Base-by-base conservation (phyloP, 2,113 vertebrate species). In the Nyctereutes procyonoides region DNA sequence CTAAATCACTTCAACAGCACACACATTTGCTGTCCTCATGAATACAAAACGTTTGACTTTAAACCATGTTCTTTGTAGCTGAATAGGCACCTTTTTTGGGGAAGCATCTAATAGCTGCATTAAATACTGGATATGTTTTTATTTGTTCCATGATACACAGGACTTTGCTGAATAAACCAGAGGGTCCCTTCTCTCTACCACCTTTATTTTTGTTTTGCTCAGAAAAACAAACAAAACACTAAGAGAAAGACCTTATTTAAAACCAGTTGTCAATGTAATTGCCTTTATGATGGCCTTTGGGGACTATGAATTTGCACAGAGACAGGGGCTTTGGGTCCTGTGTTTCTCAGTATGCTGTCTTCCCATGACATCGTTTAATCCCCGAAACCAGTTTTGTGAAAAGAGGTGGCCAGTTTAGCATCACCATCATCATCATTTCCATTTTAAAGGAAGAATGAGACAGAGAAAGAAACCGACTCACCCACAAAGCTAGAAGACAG, bases 1-100 rank as follows among this genome's bases (percentile, higher is more conserved):
- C 98, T 99, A 98, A 99, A 99, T 99, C 98, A 98, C 98, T 98
- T 97, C 97, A 98, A 98, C 98, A 98, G 98, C 98, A 98, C 97
- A 98, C 97, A 98, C 98, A 98, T 98, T 98, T 97, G 98, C 98
- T 96, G 96, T 98, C 98, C 98, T 98, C 99, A 99, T 98, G 98
- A 98, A 99, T 99, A 98, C 96, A 97, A 98, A 99, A 98, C 89
- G 97, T 97, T 98, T 98, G 98, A 98, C 98, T 98, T 97, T 96
- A 95, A 97, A 98, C 97, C 97, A 97, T 0, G 90, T 93, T 92
- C 98, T 98, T 81, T 97, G 90, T 89, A 77, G 65, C 38, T 69
- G 90, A 92, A 90, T 6, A 86, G 92, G 90, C 87, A 93, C 84
- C 77, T 63, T 93, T 90, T 88, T 88, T 10, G 19, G 88, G 71